phyloP scores from a whole-genome alignment of 64 coral and sea anemone species.

The Pocillopora damicornis region DNA sequence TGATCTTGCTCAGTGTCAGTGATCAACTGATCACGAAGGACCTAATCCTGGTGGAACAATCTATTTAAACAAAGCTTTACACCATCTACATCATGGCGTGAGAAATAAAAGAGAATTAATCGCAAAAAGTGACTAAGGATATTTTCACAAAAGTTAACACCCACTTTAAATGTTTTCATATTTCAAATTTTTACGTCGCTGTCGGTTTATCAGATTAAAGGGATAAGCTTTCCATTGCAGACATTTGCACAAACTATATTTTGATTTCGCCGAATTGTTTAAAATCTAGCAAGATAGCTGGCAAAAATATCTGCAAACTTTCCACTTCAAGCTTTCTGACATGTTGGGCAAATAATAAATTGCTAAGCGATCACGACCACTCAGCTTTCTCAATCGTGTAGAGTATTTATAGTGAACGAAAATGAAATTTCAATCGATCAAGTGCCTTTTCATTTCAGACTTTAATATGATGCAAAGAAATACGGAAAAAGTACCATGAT shows the following conservation, averaged over 20 bases:
- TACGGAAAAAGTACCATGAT: neutral
- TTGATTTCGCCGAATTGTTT: neutral
- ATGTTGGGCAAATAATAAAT: too few species aligned
- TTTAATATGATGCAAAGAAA: too few species aligned
- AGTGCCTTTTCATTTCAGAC: too few species aligned
- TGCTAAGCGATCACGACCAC: neutral
- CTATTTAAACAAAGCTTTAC: neutral
- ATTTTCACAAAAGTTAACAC: too few species aligned
- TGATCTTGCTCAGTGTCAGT: neutral
- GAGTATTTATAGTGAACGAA: too few species aligned
- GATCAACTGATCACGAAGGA: neutral
- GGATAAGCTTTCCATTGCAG: neutral
- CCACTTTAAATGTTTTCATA: neutral
- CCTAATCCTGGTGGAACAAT: neutral
- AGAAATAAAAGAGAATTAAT: neutral
- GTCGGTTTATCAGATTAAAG: neutral
- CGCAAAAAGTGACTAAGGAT: too few species aligned
- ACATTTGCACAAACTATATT: neutral
- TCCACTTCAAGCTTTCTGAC: neutral
- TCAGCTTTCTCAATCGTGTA: neutral
- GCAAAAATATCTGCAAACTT: neutral
- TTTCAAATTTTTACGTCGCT: slow-evolving; percentile 25
- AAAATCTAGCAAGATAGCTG: neutral
- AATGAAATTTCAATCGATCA: too few species aligned
- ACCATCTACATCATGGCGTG: neutral